A percentile compares a stretch with the other conserved stretches of the same genome.
These are phyloP conservation scores for Chaetops frenatus DNA, from an alignment of 2,113 vertebrate species.

Conservation along the genomic window DNA sequence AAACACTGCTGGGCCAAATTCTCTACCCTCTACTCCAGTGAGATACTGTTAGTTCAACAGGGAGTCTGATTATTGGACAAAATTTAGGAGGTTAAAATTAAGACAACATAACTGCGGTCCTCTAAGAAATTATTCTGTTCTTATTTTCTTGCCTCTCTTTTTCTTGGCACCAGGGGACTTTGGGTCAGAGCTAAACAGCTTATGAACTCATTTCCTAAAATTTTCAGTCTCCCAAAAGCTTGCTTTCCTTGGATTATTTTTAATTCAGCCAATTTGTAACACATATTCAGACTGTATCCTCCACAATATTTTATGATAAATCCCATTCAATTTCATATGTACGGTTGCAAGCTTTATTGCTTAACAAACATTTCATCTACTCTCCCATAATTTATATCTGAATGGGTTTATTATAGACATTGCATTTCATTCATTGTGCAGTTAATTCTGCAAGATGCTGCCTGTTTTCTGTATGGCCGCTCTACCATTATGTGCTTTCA, in stretches of 20 bases:
- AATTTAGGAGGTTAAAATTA: conserved; percentile 63
- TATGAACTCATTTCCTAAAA: conserved; percentile 61
- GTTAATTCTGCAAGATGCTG: conserved; percentile 76
- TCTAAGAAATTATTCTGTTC: conserved; percentile 40
- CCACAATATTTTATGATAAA: conserved; percentile 76
- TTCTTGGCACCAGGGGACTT: conserved; percentile 47
- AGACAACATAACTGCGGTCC: conserved; percentile 42
- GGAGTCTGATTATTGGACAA: conserved; percentile 46
- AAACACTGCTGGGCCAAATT: conserved; percentile 37
- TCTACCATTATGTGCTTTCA: conserved; percentile 76
- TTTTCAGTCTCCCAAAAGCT: conserved; percentile 63
- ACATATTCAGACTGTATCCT: conserved; percentile 63
- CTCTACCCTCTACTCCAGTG: conserved; percentile 16
- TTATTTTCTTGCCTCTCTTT: conserved; percentile 42
- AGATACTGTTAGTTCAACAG: conserved; percentile 31
- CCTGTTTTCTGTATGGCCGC: conserved; percentile 73
- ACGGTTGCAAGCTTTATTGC: conserved; percentile 79
- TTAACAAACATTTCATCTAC: conserved; percentile 82
- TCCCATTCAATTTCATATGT: conserved; percentile 73
- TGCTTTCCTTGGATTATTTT: conserved; percentile 66
- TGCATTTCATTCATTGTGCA: conserved; percentile 79
- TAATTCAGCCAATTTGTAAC: conserved; percentile 70
- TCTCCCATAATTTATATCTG: conserved; percentile 80
- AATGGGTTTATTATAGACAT: conserved; percentile 79
- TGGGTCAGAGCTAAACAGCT: conserved; percentile 57